A percentile compares a stretch with the other conserved stretches of the same genome.
These are phyloP conservation scores for Paracanthobrama guichenoti DNA, from an alignment of 2,113 vertebrate species.

Conservation along the genomic window DNA sequence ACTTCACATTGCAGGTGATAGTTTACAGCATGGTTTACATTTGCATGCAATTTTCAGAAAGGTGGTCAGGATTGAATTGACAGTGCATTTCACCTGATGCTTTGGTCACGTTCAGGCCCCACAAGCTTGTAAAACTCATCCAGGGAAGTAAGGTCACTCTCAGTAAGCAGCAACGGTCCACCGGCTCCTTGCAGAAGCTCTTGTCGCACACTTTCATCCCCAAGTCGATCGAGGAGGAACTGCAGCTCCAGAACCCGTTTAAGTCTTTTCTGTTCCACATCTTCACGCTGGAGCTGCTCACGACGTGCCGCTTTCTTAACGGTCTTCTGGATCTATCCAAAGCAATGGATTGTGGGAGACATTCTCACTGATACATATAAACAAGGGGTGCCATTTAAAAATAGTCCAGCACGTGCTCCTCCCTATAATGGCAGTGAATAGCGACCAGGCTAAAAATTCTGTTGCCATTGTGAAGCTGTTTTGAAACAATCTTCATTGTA, in stretches of 20 bases:
- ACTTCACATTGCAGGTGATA: background rate
- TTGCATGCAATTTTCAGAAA: background rate
- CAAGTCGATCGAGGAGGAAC: slow-evolving; percentile 89
- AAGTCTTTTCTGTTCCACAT: slow-evolving; percentile 90
- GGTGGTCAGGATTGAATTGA: background rate
- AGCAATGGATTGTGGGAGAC: background rate
- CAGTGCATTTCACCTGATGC: slow-evolving; percentile 77
- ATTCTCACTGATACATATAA: background rate
- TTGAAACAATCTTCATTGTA: no score
- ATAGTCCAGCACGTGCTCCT: no score
- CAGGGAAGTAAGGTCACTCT: slow-evolving; percentile 82
- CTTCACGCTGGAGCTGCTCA: slow-evolving; percentile 93
- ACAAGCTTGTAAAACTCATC: slow-evolving; percentile 97
- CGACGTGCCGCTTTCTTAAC: slow-evolving; percentile 91
- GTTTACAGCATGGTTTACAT: background rate
- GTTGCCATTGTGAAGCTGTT: no score
- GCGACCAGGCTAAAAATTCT: no score
- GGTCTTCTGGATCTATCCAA: slow-evolving; percentile 89
- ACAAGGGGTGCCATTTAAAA: background rate
- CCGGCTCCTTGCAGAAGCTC: slow-evolving; percentile 87
- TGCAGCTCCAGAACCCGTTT: slow-evolving; percentile 91
- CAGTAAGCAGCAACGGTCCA: slow-evolving; percentile 82
- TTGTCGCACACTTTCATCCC: slow-evolving; percentile 86
- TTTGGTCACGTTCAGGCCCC: slow-evolving; percentile 91
- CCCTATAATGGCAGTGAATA: no score